A percentile compares a stretch with the other conserved stretches of the same genome.
Evolutionary conservation across 2,888 invertebrate genomes (phyloP).

Genomic region (Brenthis hecate): DNA sequence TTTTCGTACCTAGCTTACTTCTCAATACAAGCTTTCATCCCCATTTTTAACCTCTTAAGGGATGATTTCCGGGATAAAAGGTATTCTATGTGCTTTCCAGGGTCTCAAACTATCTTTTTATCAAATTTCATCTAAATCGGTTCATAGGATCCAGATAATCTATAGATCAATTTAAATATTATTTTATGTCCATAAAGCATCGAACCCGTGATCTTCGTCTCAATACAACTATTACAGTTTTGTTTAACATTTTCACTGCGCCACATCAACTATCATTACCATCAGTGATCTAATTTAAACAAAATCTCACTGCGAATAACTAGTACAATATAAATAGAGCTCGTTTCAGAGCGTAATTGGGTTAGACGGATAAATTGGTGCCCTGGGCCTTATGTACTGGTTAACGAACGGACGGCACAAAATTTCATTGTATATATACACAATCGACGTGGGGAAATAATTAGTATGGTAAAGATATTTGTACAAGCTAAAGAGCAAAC

Average conservation of each 20-base stretch:
- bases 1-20: too few species aligned
- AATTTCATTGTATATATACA: constrained; percentile 18
- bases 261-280: constrained; percentile 1
- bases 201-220: background rate
- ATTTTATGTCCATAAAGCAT: background rate
- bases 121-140: too few species aligned
- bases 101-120: too few species aligned
- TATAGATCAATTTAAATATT: too few species aligned
- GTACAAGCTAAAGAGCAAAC: background rate
- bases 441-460: constrained; percentile 14
- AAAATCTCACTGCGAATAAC: constrained; percentile 30
- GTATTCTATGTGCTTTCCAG: too few species aligned
- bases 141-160: too few species aligned
- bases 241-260: background rate
- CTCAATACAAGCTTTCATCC: too few species aligned
- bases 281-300: constrained; percentile 34
- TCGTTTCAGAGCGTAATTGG: constrained; percentile 61
- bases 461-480: constrained; percentile 4
- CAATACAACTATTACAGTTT: background rate
- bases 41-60: too few species aligned
- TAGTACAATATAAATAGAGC: constrained; percentile 55
- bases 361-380: constrained; percentile 63
- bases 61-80: too few species aligned
- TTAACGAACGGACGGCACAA: constrained; percentile 34
- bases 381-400: constrained; percentile 55